A percentile compares a stretch with the other conserved stretches of the same genome.
These are phyloP conservation scores for Rhaphigaster nebulosa DNA, from an alignment of 2,888 invertebrate genomes.

Conservation along the genomic window DNA sequence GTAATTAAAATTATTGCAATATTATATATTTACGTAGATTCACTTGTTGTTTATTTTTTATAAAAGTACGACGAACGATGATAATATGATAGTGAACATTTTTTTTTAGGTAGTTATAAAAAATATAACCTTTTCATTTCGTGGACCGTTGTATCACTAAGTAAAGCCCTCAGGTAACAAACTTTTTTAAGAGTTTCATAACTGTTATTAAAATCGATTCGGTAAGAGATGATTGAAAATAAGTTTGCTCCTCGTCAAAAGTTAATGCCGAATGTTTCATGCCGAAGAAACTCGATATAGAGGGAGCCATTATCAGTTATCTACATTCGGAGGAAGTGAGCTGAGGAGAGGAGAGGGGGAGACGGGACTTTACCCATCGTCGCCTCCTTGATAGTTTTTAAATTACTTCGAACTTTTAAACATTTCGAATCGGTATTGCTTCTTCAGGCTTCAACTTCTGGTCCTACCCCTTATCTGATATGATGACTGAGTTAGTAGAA, in stretches of 20 bases:
- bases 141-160: not conserved
- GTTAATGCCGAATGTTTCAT: constrained; percentile 14
- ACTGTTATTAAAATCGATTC: constrained; percentile 30
- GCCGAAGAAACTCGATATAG: constrained; percentile 12
- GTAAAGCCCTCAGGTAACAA: not conserved
- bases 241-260: constrained; percentile 29
- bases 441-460: not conserved
- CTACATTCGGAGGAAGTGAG: constrained; percentile 50
- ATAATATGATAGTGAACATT: not conserved
- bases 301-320: constrained; percentile 48
- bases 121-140: not conserved
- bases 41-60: not conserved
- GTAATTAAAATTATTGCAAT: no score
- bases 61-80: not conserved
- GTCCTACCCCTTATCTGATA: not conserved
- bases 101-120: not conserved
- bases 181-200: constrained; percentile 27
- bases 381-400: constrained; percentile 44
- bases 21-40: no score
- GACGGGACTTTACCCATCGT: not conserved
- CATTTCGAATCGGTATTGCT: constrained; percentile 6
- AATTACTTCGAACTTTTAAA: constrained; percentile 35
- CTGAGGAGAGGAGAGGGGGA: not conserved
- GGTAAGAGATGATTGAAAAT: not conserved
- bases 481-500: not conserved